A percentile compares a stretch with the other conserved stretches of the same genome.
Conservation (phyloP, 2,113 vertebrate genomes). For the Cricetomys ansorgei region DNA sequence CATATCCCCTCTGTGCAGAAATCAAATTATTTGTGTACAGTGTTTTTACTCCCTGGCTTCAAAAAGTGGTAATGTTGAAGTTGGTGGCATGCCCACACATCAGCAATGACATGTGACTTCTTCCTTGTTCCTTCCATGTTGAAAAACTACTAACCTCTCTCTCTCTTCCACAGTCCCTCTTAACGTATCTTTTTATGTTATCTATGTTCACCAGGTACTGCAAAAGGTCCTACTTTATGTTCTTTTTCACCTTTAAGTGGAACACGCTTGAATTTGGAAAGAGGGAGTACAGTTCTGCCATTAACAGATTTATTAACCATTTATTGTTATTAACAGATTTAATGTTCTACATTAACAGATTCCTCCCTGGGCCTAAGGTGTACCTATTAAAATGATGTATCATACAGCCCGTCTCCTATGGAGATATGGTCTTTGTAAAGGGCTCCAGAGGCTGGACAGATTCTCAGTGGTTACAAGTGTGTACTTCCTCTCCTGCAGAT, state of each 20-base stretch:
- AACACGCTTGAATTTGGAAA: background rate
- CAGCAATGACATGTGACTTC: background rate
- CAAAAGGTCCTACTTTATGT: background rate
- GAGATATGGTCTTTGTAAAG: background rate
- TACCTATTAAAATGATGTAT: constrained; percentile 32
- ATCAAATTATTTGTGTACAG: background rate
- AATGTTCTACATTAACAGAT: background rate
- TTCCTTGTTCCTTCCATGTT: no score
- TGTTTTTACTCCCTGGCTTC: background rate
- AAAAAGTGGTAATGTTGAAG: background rate
- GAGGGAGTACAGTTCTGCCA: background rate
- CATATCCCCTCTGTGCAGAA: background rate
- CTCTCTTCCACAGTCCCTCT: background rate
- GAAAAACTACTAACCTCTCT: background rate
- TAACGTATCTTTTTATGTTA: background rate
- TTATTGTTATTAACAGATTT: no score
- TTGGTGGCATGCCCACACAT: background rate
- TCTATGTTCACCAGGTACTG: background rate
- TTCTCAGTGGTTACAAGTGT: background rate
- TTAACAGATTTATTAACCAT: constrained; percentile 48
- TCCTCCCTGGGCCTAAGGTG: background rate
- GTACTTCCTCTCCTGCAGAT: background rate
- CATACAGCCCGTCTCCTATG: background rate
- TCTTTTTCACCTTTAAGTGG: constrained; percentile 33
- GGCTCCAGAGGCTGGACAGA: background rate